Evolutionary conservation across 2,797 vertebrate genomes (phyloP).

Genomic region (Sciurus carolinensis): DNA sequence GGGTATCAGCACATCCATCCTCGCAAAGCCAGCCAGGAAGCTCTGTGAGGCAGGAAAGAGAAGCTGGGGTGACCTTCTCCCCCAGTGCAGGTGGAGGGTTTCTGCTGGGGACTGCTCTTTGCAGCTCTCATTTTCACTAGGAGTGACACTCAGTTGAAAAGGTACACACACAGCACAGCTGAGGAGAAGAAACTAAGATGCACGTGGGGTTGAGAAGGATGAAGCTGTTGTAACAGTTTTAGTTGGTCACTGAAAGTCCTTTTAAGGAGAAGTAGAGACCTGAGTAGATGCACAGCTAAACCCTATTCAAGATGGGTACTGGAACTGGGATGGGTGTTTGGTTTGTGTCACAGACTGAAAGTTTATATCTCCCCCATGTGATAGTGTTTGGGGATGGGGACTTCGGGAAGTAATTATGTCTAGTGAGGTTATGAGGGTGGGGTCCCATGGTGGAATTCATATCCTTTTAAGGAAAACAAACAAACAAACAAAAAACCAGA

Average conservation of each 20-base stretch:
- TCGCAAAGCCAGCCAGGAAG: neutral
- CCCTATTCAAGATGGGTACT: neutral
- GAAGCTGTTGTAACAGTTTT: neutral
- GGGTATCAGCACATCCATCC: rapidly evolving
- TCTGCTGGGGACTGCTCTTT: neutral
- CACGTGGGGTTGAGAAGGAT: neutral
- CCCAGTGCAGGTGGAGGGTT: neutral
- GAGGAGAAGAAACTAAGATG: neutral
- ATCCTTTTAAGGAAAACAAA: too few species aligned
- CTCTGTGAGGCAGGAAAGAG: neutral
- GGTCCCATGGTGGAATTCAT: neutral
- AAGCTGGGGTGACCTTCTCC: neutral
- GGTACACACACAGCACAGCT: neutral
- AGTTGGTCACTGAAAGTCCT: neutral
- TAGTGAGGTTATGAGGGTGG: neutral
- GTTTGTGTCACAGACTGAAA: neutral
- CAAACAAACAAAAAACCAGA: neutral
- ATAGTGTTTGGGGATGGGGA: neutral
- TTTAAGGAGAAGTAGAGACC: neutral
- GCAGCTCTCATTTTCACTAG: neutral
- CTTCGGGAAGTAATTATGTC: neutral
- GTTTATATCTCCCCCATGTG: too few species aligned
- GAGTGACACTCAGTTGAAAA: neutral
- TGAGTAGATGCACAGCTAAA: neutral
- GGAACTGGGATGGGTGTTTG: neutral